These are phyloP conservation scores for Mus caroli DNA, from an alignment of 2,797 vertebrate genomes.

Conservation along the genomic window DNA sequence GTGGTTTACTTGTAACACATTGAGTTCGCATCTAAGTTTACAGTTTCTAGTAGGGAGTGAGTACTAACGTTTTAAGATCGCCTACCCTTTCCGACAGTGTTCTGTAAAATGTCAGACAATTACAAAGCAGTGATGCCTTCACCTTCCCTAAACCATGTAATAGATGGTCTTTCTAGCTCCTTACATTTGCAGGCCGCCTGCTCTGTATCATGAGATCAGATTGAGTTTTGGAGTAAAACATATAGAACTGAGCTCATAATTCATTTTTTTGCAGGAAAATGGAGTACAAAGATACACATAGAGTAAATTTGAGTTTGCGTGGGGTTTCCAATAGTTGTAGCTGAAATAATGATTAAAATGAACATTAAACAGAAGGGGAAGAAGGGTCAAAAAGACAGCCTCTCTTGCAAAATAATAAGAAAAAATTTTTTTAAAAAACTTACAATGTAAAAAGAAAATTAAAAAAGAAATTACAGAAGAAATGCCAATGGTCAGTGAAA, in stretches of 20 bases:
- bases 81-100: not conserved
- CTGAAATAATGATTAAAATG: conserved; percentile 23
- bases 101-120: not conserved
- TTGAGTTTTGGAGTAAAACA: not conserved
- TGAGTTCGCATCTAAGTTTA: conserved; percentile 11
- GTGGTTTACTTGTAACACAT: not conserved
- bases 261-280: not conserved
- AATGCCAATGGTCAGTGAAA: not conserved
- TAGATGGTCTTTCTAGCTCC: not conserved
- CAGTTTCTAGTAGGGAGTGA: not conserved
- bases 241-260: conserved; percentile 20
- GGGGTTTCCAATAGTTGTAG: conserved; percentile 18
- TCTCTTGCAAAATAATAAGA: conserved; percentile 35
- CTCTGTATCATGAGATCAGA: not conserved
- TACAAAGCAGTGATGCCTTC: not conserved
- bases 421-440: not conserved
- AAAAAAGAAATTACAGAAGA: conserved; percentile 38
- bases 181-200: not conserved
- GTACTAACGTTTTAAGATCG: not conserved
- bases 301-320: not conserved
- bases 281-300: not conserved
- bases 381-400: not conserved
- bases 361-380: conserved; percentile 22
- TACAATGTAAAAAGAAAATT: not conserved
- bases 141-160: not conserved